These are phyloP conservation scores for Pelodytes ibericus DNA, from an alignment of 2,797 vertebrate species.

Conservation along the genomic window DNA sequence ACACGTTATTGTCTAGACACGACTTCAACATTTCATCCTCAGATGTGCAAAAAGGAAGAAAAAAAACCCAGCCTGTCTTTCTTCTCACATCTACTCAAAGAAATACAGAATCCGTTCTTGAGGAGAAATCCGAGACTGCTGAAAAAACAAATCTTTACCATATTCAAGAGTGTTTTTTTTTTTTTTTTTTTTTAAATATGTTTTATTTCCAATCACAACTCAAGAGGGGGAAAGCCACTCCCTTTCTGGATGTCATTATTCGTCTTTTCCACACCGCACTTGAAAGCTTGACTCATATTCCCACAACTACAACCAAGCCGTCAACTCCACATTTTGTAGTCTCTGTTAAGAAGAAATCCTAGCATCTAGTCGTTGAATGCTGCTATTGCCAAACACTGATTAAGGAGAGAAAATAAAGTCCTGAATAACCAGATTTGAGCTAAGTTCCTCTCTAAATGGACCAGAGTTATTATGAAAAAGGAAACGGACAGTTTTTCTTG, in stretches of 20 bases:
- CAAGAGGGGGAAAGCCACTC: slow-evolving; percentile 58
- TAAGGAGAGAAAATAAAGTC: too few relatives aligned
- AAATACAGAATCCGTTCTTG: slow-evolving; percentile 24
- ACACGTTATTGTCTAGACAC: slow-evolving; percentile 59
- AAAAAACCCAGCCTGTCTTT: slow-evolving; percentile 48
- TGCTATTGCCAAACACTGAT: too few relatives aligned
- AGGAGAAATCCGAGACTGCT: slow-evolving; percentile 42
- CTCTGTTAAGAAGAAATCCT: neutral
- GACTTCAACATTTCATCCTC: slow-evolving; percentile 57
- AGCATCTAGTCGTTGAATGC: too few relatives aligned
- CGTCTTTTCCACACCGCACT: slow-evolving; percentile 66
- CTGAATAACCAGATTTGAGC: too few relatives aligned
- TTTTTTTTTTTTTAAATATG: slow-evolving; percentile 51
- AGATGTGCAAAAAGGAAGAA: slow-evolving; percentile 29
- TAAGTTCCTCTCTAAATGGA: neutral
- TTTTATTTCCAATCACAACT: slow-evolving; percentile 69
- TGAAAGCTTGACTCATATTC: slow-evolving; percentile 60
- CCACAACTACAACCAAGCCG: slow-evolving; percentile 29
- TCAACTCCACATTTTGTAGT: slow-evolving; percentile 7
- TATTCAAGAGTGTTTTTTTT: slow-evolving; percentile 53
- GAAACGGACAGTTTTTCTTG: slow-evolving; percentile 25
- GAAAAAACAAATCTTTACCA: slow-evolving; percentile 43
- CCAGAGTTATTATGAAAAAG: slow-evolving; percentile 17
- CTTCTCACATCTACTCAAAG: slow-evolving; percentile 43
- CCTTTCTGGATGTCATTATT: slow-evolving; percentile 64